Percentiles rank a stretch among this genome's conserved stretches.
Conservation (phyloP, 2,888 invertebrate genomes). For the Caradrina kadenii region DNA sequence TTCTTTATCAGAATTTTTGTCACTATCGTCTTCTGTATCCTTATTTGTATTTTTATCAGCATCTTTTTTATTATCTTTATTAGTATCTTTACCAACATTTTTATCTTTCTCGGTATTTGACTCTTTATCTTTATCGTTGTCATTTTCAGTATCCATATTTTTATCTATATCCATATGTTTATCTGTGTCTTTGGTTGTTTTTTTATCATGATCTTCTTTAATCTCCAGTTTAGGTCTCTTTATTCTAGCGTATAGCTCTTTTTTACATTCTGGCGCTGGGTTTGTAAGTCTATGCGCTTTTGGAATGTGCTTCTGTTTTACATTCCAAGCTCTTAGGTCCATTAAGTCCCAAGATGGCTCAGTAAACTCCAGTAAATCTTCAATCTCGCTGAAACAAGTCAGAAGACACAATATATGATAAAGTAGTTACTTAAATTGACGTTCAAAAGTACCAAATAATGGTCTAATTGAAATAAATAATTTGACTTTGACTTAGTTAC, state of each 20-base stretch:
- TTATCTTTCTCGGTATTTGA: neutral
- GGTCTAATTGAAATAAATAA: too few species aligned
- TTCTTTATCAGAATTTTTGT: neutral
- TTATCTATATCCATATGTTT: neutral
- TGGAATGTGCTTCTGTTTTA: constrained; percentile 32
- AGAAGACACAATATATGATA: neutral
- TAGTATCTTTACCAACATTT: neutral
- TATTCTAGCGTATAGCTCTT: neutral
- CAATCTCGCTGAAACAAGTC: constrained; percentile 35
- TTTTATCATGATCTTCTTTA: neutral
- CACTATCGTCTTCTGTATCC: too few species aligned
- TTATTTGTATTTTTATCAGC: neutral
- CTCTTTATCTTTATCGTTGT: too few species aligned
- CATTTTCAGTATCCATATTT: neutral
- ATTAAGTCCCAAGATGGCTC: constrained; percentile 40
- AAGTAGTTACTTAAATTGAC: too few species aligned
- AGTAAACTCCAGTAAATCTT: constrained; percentile 39
- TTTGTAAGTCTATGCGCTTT: constrained; percentile 27
- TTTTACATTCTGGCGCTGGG: constrained; percentile 38
- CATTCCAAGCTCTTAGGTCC: constrained; percentile 40
- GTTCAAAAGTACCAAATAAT: too few species aligned
- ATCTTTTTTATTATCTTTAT: neutral
- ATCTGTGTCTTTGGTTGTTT: too few species aligned
- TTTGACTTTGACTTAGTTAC: too few species aligned
- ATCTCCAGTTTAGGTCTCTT: neutral